Evolutionary conservation across 30 jellyfish, hydroid and myxozoan genomes (phyloP), one percentile per base, ranked within the genome.

Genomic region (Catostylus mosaicus): DNA sequence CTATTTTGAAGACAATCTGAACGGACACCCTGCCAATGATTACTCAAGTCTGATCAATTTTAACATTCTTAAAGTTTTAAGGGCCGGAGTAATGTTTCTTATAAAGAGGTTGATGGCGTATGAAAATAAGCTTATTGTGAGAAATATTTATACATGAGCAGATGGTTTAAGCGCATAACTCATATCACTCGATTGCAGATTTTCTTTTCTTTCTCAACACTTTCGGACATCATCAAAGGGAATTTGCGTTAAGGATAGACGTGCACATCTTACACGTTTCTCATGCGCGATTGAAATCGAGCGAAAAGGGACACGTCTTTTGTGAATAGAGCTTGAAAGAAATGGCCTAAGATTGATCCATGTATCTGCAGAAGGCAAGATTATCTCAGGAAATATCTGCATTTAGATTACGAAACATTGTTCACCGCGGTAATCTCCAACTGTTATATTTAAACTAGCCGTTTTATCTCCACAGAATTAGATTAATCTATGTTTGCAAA

Each of bases 371-470:
- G 71, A 20, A 18, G 71, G 23, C 1, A 26, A 59, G 71, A 23
- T 59, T 59, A 59, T 59, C 71, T 59, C 26, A 1, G 71, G 37
- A 59, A 59, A 59, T 59, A 59, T 59, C 3, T 59, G 26, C 71
- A 59, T 16, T n/a, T 18, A 59, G 71, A 29, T 59, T 59, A 10
- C 1, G 71, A 2, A 7, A 23, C 3, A 6, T 23, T 27, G 71
- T 23, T 27, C 37, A 26, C 1, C 20, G 36, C 11, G 19, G 71
- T 27, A 22, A 7, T 27, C 71, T 3, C 8, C 4, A 29, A 59
- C 71, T 3, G 38, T 59, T 59, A 8, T 59, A 16, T 59, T n/a
- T 23, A 59, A 23, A 59, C 36, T 23, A 1, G 18, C 20, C 6
- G 71, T 23, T 27, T 20, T 48, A 23, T 3, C 23, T 40, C 24